Percentiles rank a stretch among this genome's conserved stretches.
Evolutionary conservation across 2,113 vertebrate genomes (phyloP).

Genomic region (Pseudonaja textilis): DNA sequence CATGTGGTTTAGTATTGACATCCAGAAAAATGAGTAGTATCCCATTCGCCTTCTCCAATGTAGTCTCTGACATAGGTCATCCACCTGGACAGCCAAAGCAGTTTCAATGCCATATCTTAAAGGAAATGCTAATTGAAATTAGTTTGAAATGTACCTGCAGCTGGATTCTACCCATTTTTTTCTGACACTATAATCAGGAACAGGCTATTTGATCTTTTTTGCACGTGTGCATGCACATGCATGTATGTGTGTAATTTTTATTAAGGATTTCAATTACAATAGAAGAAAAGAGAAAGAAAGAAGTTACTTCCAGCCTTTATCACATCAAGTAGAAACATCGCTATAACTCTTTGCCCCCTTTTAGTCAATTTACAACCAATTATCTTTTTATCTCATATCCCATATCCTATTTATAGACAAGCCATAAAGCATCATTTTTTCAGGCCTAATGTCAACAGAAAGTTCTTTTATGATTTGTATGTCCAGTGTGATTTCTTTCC

Average conservation of each 20-base stretch:
- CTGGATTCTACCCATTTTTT: too few relatives aligned
- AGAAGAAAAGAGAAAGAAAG: too few relatives aligned
- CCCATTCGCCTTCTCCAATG: background rate
- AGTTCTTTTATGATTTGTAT: background rate
- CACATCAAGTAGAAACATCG: too few relatives aligned
- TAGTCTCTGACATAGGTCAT: background rate
- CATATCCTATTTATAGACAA: background rate
- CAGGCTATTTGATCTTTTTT: too few relatives aligned
- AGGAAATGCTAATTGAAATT: background rate
- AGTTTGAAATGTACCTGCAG: background rate
- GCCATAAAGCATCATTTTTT: background rate
- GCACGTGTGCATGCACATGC: too few relatives aligned
- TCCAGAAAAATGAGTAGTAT: background rate
- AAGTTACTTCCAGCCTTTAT: too few relatives aligned
- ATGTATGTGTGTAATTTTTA: too few relatives aligned
- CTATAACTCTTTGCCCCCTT: too few relatives aligned
- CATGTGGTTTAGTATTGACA: background rate
- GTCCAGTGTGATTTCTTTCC: background rate
- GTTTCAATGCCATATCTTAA: background rate
- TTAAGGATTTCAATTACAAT: too few relatives aligned
- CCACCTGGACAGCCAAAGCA: background rate
- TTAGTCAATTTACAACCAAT: too few relatives aligned
- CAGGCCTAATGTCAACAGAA: background rate
- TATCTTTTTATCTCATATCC: background rate
- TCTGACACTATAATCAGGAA: too few relatives aligned